A percentile compares a stretch with the other conserved stretches of the same genome.
Evolutionary conservation across 2,888 invertebrate species (phyloP).

Genomic region (Xylota segnis): DNA sequence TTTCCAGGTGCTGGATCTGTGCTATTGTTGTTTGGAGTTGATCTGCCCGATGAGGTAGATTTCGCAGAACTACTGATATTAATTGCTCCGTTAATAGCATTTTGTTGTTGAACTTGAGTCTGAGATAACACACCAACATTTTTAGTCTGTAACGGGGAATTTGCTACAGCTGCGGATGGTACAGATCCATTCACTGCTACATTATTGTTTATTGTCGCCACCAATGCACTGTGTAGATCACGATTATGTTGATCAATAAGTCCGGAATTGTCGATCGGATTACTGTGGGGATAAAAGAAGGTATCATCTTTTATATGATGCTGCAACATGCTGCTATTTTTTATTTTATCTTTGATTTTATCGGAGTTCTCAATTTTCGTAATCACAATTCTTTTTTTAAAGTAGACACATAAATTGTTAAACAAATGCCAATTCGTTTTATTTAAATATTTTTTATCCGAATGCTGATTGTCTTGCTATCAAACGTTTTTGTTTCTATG

Average conservation of each 20-base stretch:
- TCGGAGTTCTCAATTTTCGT: conserved; percentile 79
- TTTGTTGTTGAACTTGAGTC: conserved; percentile 77
- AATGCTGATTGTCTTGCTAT: not conserved
- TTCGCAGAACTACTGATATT: conserved; percentile 81
- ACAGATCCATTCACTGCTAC: conserved; percentile 83
- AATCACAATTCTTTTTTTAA: not conserved
- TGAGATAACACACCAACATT: conserved; percentile 79
- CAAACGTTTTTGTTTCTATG: conserved; percentile 37
- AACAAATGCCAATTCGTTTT: not conserved
- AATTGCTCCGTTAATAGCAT: conserved; percentile 40
- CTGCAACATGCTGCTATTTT: conserved; percentile 79
- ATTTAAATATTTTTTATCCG: not conserved
- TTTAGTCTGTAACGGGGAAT: conserved; percentile 65
- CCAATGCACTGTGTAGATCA: conserved; percentile 84
- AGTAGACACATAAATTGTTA: conserved; percentile 2
- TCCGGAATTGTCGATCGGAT: conserved; percentile 85
- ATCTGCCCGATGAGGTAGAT: conserved; percentile 90
- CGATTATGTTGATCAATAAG: conserved; percentile 83
- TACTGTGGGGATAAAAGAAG: conserved; percentile 85
- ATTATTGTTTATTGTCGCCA: conserved; percentile 85
- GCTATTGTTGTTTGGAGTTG: conserved; percentile 88
- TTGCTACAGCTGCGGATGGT: conserved; percentile 83
- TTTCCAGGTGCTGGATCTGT: conserved; percentile 92
- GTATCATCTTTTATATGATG: conserved; percentile 75
- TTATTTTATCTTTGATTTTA: conserved; percentile 80